Evolutionary conservation across 1,140 invertebrate species (phyloP).

Genomic region (Atopsyche davidsoni): DNA sequence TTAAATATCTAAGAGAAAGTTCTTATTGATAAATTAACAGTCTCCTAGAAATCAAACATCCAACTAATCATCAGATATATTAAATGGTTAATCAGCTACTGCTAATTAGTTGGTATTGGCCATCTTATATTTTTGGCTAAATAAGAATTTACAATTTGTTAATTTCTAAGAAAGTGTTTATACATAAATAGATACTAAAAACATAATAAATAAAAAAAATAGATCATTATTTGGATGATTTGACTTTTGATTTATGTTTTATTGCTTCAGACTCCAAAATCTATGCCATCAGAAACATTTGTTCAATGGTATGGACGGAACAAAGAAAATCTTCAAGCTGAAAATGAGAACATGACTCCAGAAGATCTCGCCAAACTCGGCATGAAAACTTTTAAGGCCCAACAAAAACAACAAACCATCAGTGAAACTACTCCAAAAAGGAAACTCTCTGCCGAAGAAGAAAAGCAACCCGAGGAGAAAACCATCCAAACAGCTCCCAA

Average conservation of each 20-base stretch:
- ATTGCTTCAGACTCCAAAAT: conserved; percentile 11
- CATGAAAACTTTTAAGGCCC: conserved; percentile 48
- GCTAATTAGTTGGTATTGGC: too few species aligned
- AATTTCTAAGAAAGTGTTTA: neutral
- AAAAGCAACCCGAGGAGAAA: conserved; percentile 29
- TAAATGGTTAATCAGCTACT: too few species aligned
- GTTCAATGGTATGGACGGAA: conserved; percentile 53
- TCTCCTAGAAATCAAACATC: too few species aligned
- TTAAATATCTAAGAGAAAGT: too few species aligned
- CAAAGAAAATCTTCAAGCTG: conserved; percentile 46
- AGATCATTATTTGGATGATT: too few species aligned
- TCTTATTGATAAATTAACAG: too few species aligned
- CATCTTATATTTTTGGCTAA: neutral
- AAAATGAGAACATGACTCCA: conserved; percentile 49
- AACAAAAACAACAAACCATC: conserved; percentile 29
- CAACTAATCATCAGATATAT: too few species aligned
- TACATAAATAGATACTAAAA: too few species aligned
- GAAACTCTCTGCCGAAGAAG: conserved; percentile 32
- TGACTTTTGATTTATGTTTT: neutral
- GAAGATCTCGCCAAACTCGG: conserved; percentile 50
- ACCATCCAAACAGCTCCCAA: conserved; percentile 35
- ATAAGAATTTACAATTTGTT: neutral
- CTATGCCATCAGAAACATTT: conserved; percentile 42
- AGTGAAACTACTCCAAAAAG: conserved; percentile 35
- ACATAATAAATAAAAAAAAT: too few species aligned